Conservation (phyloP, 37 sponge, comb jelly and placozoan species). For the Corticium candelabrum region DNA sequence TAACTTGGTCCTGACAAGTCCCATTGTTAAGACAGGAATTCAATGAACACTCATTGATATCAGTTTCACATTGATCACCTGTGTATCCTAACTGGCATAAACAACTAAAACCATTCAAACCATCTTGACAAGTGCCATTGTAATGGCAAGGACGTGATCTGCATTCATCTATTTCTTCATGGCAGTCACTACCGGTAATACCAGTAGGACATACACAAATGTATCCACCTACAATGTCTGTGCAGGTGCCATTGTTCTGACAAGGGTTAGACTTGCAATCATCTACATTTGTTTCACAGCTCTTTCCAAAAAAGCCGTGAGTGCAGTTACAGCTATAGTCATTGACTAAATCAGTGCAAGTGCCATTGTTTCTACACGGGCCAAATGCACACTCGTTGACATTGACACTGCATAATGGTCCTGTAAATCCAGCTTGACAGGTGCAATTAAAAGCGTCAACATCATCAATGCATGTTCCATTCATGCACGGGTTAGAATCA, state of each 20-base stretch:
- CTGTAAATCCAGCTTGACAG: not conserved
- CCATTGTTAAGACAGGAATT: not conserved
- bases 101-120: not conserved
- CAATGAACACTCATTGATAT: not conserved
- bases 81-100: not conserved
- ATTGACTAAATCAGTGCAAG: not conserved
- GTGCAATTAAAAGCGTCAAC: not conserved
- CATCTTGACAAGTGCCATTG: not conserved
- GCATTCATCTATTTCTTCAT: not conserved
- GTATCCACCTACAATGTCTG: not conserved
- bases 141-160: not conserved
- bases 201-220: not conserved
- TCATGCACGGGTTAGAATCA: slow-evolving; percentile 5
- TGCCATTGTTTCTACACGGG: not conserved
- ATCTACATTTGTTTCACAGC: slow-evolving; percentile 5
- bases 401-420: not conserved
- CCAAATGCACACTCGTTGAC: not conserved
- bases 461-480: not conserved
- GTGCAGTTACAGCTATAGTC: not conserved
- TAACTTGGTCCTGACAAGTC: not conserved
- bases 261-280: slow-evolving; percentile 3
- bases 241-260: not conserved
- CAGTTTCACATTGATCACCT: not conserved
- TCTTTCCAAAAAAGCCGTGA: slow-evolving; percentile 1
- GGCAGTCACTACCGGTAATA: slow-evolving; percentile 8